These are phyloP conservation scores for Ridgeia piscesae DNA, from an alignment of 1,140 invertebrate species.

Conservation along the genomic window DNA sequence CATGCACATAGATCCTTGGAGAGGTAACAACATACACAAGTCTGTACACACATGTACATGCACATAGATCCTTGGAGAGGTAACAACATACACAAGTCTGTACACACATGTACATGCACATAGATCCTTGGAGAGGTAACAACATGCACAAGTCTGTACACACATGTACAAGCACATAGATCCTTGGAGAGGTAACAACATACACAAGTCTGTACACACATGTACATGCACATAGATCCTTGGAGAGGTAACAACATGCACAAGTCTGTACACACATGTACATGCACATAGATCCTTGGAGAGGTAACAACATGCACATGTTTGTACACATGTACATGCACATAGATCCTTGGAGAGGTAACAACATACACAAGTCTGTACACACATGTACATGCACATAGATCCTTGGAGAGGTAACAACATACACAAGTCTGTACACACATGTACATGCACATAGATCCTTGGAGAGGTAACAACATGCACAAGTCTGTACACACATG, in stretches of 20 bases:
- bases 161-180: conserved; percentile 40
- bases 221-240: conserved; percentile 63
- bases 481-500: too few species aligned
- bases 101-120: too few species aligned
- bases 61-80: conserved; percentile 82
- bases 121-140: conserved; percentile 83
- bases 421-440: too few species aligned
- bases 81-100: too few species aligned
- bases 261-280: too few species aligned
- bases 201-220: too few species aligned
- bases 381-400: too few species aligned
- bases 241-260: conserved; percentile 76
- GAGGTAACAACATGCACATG: conserved; percentile 73
- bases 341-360: conserved; percentile 82
- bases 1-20: conserved; percentile 69
- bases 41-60: too few species aligned
- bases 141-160: too few species aligned
- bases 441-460: conserved; percentile 56
- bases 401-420: conserved; percentile 81
- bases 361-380: too few species aligned
- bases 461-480: conserved; percentile 78
- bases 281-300: conserved; percentile 69
- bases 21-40: conserved; percentile 73
- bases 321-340: too few species aligned
- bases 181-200: conserved; percentile 79